phyloP scores from a whole-genome alignment of 1,140 invertebrate species.

The Hypsibius dujardini region DNA sequence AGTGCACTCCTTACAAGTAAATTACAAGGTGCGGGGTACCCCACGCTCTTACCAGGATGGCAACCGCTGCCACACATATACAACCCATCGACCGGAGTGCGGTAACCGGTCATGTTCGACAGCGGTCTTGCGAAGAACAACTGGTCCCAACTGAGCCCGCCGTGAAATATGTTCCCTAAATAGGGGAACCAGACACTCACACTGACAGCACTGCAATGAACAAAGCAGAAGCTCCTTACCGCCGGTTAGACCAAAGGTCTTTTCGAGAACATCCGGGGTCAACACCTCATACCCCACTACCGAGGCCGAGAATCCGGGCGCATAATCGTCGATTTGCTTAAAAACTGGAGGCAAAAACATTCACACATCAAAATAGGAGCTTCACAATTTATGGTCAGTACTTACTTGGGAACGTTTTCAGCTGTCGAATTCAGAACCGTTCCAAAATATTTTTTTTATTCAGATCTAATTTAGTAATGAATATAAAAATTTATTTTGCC shows the following conservation, averaged over 20 bases:
- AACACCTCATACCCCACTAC: constrained; percentile 42
- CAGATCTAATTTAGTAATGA: too few relatives aligned
- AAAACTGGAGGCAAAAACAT: constrained; percentile 34
- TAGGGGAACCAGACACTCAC: constrained; percentile 21
- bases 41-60: constrained; percentile 35
- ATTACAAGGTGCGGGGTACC: too few relatives aligned
- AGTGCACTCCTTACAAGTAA: too few relatives aligned
- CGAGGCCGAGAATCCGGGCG: constrained; percentile 39
- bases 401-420: too few relatives aligned
- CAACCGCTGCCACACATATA: constrained; percentile 41
- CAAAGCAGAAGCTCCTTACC: constrained; percentile 32
- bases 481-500: too few relatives aligned
- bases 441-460: too few relatives aligned
- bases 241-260: constrained; percentile 41
- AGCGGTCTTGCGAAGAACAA: constrained; percentile 38
- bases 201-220: constrained; percentile 22
- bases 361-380: constrained; percentile 1
- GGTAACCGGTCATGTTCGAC: constrained; percentile 30
- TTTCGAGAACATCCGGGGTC: constrained; percentile 41
- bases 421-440: too few relatives aligned
- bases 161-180: constrained; percentile 45
- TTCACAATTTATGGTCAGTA: constrained; percentile 10
- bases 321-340: constrained; percentile 39
- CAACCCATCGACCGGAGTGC: constrained; percentile 36
- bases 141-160: constrained; percentile 41